Evolutionary conservation across 35 echinoderm and acorn worm species (phyloP), one percentile per base, ranked within the genome.

Genomic region (Hemicentrotus pulcherrimus): DNA sequence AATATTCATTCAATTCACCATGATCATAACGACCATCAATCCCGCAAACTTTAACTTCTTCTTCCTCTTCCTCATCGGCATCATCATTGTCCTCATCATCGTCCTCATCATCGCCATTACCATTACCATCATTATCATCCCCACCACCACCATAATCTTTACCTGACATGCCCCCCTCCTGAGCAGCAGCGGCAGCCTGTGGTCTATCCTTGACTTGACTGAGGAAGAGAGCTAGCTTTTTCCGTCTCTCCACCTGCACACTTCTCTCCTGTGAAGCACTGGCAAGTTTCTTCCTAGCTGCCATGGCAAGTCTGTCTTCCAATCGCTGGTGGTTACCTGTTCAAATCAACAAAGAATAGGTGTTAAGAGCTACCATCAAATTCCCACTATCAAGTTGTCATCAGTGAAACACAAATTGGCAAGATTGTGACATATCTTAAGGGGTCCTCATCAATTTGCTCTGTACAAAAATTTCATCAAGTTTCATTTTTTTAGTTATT

Each of bases 161-260:
- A 93, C 95, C 95, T 95, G 95, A n/a, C 35, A 60, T 88, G 6
- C 22, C 59, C 41, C 86, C 58, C 47, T 94, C 86, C n/a, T 96
- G 94, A 12, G 94, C 94, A 46, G 95, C 92, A 60, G 92, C 96
- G 3, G 65, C 94, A 18, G 97, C 94, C 55, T 96, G 95, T 47
- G 96, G 97, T 47, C 96, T 88, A 71, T 98, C 97, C 94, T 97
- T 99, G 58, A 99, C 95, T 96, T 91, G 97, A 86, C 47, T 97
- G n/a, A 97, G 91, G 46, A 99, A 99, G 24, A 99, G 65, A 28
- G 98, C 97, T 35, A 96, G 96, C 61, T 99, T 99, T 91, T 99
- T 99, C 5, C 95, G 91, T 41, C 98, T 95, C 86, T 99, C 98
- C 94, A 99, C 92, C 86, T 99, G 98, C 47, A 97, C 46, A 47